Conservation (phyloP, 2,113 vertebrate genomes). For the Vimba vimba region DNA sequence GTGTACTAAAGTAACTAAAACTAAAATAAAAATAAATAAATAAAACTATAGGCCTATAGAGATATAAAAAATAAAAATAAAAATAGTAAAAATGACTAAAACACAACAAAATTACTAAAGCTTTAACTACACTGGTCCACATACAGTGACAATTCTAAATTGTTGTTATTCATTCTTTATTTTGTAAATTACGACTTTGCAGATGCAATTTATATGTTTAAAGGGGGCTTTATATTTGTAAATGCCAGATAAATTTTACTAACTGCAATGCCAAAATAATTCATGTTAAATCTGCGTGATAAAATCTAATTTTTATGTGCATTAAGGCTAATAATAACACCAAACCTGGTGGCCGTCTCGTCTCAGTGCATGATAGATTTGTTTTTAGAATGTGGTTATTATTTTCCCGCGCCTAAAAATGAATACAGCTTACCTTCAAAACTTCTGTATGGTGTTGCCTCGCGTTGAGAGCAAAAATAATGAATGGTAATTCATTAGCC, state of each 20-base stretch:
- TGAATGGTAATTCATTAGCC: background rate
- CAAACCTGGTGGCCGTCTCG: background rate
- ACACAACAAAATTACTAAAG: background rate
- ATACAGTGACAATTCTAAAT: background rate
- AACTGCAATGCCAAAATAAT: background rate
- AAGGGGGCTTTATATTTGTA: background rate
- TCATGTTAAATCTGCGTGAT: background rate
- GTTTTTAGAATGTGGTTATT: background rate
- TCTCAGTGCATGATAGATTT: background rate
- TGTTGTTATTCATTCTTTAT: background rate
- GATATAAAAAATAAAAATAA: background rate
- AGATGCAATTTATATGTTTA: background rate
- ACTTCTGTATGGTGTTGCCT: background rate
- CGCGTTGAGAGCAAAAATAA: background rate
- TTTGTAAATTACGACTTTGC: background rate
- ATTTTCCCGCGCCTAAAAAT: background rate
- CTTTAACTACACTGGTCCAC: background rate
- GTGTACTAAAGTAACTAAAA: background rate
- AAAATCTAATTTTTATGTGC: background rate
- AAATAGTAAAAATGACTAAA: background rate
- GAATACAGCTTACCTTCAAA: conserved; percentile 1
- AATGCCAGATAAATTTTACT: background rate
- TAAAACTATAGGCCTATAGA: background rate
- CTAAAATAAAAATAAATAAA: background rate
- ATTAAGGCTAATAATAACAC: background rate